Conservation (phyloP, 1,140 invertebrate genomes). For the Mamestra configurata region DNA sequence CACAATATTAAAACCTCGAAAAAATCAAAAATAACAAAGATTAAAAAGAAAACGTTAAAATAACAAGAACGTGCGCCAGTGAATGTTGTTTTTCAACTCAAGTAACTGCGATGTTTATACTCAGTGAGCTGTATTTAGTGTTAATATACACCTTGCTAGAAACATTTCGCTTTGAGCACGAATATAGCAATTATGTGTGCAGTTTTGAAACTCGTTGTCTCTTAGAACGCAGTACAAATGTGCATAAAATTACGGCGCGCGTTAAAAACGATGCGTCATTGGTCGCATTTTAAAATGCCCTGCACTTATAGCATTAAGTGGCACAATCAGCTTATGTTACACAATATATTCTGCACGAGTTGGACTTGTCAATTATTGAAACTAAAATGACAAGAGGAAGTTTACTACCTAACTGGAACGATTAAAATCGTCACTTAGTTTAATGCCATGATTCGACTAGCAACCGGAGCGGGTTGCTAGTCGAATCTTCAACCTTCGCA, state of each 20-base stretch:
- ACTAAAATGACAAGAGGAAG: background rate
- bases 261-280: conserved; percentile 87
- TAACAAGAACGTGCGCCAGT: conserved; percentile 15
- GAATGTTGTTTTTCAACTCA: conserved; percentile 47
- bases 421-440: too few relatives aligned
- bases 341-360: conserved; percentile 26
- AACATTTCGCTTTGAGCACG: conserved; percentile 45
- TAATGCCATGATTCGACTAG: too few relatives aligned
- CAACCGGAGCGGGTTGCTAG: too few relatives aligned
- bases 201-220: conserved; percentile 44
- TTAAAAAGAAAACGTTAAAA: conserved; percentile 1
- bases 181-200: conserved; percentile 48
- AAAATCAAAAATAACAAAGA: background rate
- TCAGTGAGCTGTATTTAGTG: conserved; percentile 45
- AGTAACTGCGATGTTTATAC: conserved; percentile 32
- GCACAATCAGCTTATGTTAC: conserved; percentile 42
- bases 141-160: conserved; percentile 38
- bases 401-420: background rate
- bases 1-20: background rate
- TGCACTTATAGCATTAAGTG: conserved; percentile 72
- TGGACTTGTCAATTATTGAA: background rate
- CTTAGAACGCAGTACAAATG: conserved; percentile 57
- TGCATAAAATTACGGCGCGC: conserved; percentile 74
- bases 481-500: too few relatives aligned
- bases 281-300: conserved; percentile 81